Evolutionary conservation across 2,888 invertebrate genomes (phyloP), one percentile per base, ranked within the genome.

Genomic region (Sesamia inferens): DNA sequence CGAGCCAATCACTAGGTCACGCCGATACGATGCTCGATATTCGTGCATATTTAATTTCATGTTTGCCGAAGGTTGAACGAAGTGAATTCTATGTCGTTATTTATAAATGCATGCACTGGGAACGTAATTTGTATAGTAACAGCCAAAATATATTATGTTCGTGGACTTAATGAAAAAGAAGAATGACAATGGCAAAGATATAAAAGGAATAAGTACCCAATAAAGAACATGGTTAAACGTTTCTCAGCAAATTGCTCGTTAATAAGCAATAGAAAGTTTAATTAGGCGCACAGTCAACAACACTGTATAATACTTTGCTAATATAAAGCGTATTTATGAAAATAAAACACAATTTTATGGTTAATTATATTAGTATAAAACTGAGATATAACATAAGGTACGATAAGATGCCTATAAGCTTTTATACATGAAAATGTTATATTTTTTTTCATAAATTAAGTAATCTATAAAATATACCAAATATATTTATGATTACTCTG

Each of bases 31-130:
- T 19, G 54, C 59, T 68, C 62, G 66, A 39, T 57, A 64, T 22
- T 73, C 47, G 66, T 82, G 66, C 76, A 84, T 86, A 81, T 83
- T 85, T 85, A 68, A 87, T 79, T 74, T 58, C 42, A 44, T 67
- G 66, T 57, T 70, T 65, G 19, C 47, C 47, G 44, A 58, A 68
- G 71, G 57, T 77, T 73, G 71, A 61, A 64, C 16, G 63, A 74
- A 74, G 67, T 58, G 61, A 63, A 69, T 57, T 68, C 22, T 76
- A 58, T 65, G 51, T 51, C 31, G 58, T 63, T 59, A 66, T 62
- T 82, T 65, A 71, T 71, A 39, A 24, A 61, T 42, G 31, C n/a
- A 67, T 51, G 51, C 42, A 48, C 19, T 42, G 4, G 10, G 54
- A 61, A 68, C 24, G 19, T 59, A 44, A 3, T 65, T 65, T 31